Conservation (phyloP, 2,797 vertebrate species). For the Potorous gilbertii region DNA sequence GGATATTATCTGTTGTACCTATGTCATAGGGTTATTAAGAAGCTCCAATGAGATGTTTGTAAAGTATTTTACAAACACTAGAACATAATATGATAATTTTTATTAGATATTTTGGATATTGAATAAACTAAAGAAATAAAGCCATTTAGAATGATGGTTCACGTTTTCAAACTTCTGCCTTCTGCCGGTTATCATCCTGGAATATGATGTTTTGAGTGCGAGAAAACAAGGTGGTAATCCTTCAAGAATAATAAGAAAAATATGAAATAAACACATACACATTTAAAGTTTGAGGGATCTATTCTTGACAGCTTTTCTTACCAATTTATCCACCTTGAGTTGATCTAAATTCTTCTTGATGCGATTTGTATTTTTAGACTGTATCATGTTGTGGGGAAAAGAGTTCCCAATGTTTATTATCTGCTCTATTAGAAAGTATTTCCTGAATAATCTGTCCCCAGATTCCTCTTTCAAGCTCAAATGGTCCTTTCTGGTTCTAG, state of each 20-base stretch:
- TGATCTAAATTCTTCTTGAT: constrained; percentile 15
- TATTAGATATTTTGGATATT: background rate
- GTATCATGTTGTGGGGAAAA: constrained; percentile 15
- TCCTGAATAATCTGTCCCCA: background rate
- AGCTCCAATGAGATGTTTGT: background rate
- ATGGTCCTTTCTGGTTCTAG: constrained; percentile 38
- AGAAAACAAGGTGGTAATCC: background rate
- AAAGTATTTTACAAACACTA: background rate
- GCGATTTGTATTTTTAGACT: constrained; percentile 15
- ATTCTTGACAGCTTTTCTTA: constrained; percentile 41
- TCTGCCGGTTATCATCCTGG: background rate
- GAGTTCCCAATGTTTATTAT: constrained; percentile 19
- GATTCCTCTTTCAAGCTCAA: background rate
- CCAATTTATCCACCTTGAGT: constrained; percentile 11
- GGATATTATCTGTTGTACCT: background rate
- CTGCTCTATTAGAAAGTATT: background rate
- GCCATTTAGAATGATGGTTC: background rate
- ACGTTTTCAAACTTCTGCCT: background rate
- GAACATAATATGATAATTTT: background rate
- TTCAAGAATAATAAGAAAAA: constrained; percentile 21
- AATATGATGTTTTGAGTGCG: background rate
- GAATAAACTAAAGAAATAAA: background rate
- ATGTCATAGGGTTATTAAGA: background rate
- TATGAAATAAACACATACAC: background rate
- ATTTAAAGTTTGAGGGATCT: constrained; percentile 18